Base-by-base conservation (phyloP, 64 coral and sea anemone genomes). In the Cladopsammia gracilis region DNA sequence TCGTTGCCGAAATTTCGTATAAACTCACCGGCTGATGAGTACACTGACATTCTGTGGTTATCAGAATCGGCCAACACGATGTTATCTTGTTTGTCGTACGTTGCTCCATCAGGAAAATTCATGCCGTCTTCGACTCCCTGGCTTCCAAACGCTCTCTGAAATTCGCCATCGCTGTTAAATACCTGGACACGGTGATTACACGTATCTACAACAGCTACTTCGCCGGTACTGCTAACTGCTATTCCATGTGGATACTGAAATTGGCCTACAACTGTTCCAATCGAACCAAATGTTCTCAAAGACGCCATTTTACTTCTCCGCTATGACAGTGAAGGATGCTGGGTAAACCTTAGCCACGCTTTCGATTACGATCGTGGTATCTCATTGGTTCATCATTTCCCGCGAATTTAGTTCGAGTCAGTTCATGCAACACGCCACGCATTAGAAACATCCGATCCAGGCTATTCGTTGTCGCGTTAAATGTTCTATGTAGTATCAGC, bases 111-210 rank as follows among this genome's bases (percentile, higher is more conserved):
- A 44, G 85, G 85, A 44, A 71, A 75, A 75, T 71, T 73, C 85
- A 88, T 15, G 67, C 0, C 69, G 19, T 73, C 25, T 12, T 54
- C 52, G 15, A 60, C 68, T 71, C 85, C 85, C 34, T 88, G 85
- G 10, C 34, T 42, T 20, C 85, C 85, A 73, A 88, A 88, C 50
- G 51, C 68, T 48, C 85, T 75, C 50, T 6, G 70, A 74, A 73
- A 74, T 18, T 62, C 14, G 49, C 85, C 85, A 71, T 71, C 85
- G 12, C 20, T 46, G n/a, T 12, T 73, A 62, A 88, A 88, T 49
- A 88, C 15, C n/a, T 88, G 85, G 68, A 88, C 70, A 34, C 85
- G 67, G 49, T 88, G 67, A 88, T 88, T 88, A 58, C 85, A 71
- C 68, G 85, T 75, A 88, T 88, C 85, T 88, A 75, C 66, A 16